Conservation (phyloP, 2,113 vertebrate genomes). For the Alligator sinensis region DNA sequence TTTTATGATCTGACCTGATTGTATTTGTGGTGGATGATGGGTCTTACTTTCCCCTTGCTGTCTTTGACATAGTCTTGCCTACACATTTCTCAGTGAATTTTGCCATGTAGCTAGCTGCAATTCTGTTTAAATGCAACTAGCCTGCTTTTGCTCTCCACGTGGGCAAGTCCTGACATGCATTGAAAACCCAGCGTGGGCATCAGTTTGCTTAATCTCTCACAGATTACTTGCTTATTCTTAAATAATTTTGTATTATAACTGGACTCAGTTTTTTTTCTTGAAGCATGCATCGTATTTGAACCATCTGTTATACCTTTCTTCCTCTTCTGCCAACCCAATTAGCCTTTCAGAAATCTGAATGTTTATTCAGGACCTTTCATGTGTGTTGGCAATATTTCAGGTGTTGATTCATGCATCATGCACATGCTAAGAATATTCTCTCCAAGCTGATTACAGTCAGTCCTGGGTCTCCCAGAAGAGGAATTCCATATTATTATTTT, state of each 20-base stretch:
- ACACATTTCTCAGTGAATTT: not conserved
- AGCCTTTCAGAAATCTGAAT: fast-evolving
- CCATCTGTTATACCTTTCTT: not conserved
- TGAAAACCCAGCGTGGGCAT: not conserved
- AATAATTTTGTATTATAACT: constrained; percentile 26
- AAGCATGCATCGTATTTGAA: not conserved
- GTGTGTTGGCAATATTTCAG: not conserved
- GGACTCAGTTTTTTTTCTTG: not conserved
- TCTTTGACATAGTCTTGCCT: not conserved
- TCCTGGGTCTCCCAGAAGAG: fast-evolving
- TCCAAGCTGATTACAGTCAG: not conserved
- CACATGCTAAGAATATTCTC: not conserved
- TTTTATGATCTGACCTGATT: not conserved
- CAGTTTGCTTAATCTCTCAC: not conserved
- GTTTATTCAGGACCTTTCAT: not conserved
- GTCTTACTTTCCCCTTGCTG: not conserved
- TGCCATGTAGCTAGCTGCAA: not conserved
- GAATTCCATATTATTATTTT: not conserved
- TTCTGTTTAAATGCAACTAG: not conserved
- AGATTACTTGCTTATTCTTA: not conserved
- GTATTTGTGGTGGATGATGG: fast-evolving
- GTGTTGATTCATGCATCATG: not conserved
- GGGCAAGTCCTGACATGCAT: not conserved
- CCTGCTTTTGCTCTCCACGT: not conserved
- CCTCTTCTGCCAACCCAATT: not conserved